Percentiles rank a stretch among this genome's conserved stretches.
Conservation (phyloP, 2,888 invertebrate species). For the Philereme vetulata region DNA sequence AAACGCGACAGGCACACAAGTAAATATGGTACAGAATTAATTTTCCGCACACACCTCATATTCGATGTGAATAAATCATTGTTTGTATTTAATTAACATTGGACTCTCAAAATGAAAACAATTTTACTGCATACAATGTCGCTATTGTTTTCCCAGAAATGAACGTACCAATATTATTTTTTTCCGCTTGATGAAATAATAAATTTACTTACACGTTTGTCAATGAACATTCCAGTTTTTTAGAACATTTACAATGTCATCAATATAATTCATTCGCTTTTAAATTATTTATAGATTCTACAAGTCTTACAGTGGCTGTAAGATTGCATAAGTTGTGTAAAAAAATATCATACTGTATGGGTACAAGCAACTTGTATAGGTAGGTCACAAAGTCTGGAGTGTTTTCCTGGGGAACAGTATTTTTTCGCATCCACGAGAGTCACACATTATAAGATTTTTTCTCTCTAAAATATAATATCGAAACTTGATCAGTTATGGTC, state of each 20-base stretch:
- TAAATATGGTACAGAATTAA: background rate
- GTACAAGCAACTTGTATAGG: background rate
- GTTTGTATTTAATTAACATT: slow-evolving; percentile 35
- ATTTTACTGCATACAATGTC: slow-evolving; percentile 11
- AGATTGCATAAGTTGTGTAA: background rate
- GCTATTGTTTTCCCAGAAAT: slow-evolving; percentile 4
- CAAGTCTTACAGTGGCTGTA: too few relatives aligned
- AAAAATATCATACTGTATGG: slow-evolving; percentile 48
- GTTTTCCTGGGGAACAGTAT: slow-evolving; percentile 47
- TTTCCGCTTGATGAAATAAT: background rate
- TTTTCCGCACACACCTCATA: slow-evolving; percentile 3
- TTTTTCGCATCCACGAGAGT: slow-evolving; percentile 45
- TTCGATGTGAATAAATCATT: slow-evolving; percentile 23
- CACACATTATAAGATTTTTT: slow-evolving; percentile 32
- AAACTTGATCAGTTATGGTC: slow-evolving; percentile 24
- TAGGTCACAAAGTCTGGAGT: slow-evolving; percentile 9
- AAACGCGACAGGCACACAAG: background rate
- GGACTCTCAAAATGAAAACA: slow-evolving; percentile 10
- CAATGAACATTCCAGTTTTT: background rate
- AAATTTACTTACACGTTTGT: background rate
- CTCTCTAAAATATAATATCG: slow-evolving; percentile 3
- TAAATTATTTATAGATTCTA: background rate
- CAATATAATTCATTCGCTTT: background rate
- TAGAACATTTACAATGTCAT: too few relatives aligned
- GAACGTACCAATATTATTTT: background rate